A percentile compares a stretch with the other conserved stretches of the same genome.
Evolutionary conservation across 2,113 vertebrate genomes (phyloP).

Genomic region (cattle (Bos taurus)): ARS-UCD2.0 NC_037334.1:103883001-103883500

Average conservation of each 20-base stretch:
- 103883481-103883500: not conserved
- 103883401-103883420: not conserved
- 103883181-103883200: not conserved
- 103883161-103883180: not conserved
- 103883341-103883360: not conserved
- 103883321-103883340: not conserved
- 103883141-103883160: not conserved
- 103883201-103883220: not conserved
- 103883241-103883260: not conserved
- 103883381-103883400: not conserved
- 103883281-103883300: not conserved
- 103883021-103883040: constrained; percentile 18
- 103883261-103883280: not conserved
- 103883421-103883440: not conserved
- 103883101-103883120: not conserved
- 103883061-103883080: constrained; percentile 24
- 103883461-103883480: not conserved
- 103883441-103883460: not conserved
- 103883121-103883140: not conserved
- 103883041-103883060: constrained; percentile 19
- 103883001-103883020: not conserved
- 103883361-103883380: not conserved
- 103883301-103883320: not conserved
- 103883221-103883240: not conserved
- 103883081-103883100: not conserved